These are phyloP conservation scores for Mormyrus proboscirostris DNA, from an alignment of 2,797 vertebrate genomes.

Conservation along the genomic window DNA sequence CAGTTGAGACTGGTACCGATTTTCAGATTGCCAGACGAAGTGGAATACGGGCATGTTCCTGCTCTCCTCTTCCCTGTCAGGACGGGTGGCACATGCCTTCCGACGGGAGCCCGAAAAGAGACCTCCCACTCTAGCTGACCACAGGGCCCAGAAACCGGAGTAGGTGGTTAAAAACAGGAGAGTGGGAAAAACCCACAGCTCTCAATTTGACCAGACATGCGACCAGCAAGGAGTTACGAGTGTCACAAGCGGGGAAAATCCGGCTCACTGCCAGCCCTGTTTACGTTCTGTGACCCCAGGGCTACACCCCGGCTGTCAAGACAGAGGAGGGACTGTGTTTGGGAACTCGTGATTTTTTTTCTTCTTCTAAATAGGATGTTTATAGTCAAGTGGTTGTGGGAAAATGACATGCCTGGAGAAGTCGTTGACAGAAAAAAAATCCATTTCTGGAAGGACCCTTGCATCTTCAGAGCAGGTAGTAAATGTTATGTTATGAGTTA, in stretches of 20 bases:
- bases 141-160: background rate
- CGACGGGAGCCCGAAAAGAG: background rate
- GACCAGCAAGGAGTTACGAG: background rate
- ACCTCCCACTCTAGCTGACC: background rate
- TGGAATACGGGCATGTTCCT: background rate
- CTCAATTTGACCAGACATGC: slow-evolving; percentile 4
- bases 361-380: background rate
- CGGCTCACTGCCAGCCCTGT: background rate
- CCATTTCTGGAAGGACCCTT: background rate
- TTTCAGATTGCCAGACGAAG: background rate
- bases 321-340: background rate
- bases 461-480: background rate
- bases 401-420: background rate
- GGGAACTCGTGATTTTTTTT: background rate
- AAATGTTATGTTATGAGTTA: background rate
- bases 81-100: background rate
- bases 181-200: background rate
- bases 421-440: background rate
- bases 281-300: background rate
- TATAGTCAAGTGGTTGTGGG: background rate
- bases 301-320: background rate
- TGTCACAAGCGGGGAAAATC: background rate
- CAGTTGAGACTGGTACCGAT: background rate
- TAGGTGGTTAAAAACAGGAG: slow-evolving; percentile 3
- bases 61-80: background rate